Conservation (phyloP, 2,113 vertebrate genomes). For the Phaetusa simplex region DNA sequence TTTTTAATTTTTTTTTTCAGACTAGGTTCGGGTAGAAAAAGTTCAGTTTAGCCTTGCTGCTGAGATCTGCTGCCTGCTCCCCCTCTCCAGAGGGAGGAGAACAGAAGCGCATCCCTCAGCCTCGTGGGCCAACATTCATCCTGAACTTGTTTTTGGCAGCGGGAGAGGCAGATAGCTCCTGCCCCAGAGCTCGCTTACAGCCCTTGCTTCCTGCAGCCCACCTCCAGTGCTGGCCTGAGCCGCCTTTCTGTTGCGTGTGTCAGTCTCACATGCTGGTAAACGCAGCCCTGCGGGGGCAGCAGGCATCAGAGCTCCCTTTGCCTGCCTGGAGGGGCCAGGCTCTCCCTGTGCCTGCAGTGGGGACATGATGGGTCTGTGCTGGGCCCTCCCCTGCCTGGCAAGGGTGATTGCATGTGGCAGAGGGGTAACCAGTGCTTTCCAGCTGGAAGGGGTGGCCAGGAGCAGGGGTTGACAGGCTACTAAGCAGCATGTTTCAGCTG, state of each 20-base stretch:
- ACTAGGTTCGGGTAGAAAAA: neutral
- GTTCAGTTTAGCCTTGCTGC: neutral
- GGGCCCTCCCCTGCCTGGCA: neutral
- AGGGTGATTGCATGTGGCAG: fast-evolving
- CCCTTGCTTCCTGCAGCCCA: neutral
- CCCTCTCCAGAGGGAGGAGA: neutral
- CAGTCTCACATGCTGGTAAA: fast-evolving
- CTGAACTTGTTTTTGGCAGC: neutral
- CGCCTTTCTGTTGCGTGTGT: neutral
- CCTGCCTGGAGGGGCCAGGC: neutral
- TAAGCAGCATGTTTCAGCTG: neutral
- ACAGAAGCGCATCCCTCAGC: neutral
- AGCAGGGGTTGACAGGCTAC: neutral
- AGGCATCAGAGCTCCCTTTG: neutral
- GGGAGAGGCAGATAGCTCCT: neutral
- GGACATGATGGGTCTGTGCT: neutral
- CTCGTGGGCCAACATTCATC: fast-evolving
- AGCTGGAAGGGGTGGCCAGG: neutral
- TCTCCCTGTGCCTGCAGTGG: neutral
- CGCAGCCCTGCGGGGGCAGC: neutral
- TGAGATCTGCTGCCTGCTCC: neutral
- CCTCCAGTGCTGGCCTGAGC: neutral
- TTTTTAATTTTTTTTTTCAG: neutral
- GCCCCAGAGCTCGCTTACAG: neutral
- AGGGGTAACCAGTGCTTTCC: neutral